A percentile compares a stretch with the other conserved stretches of the same genome.
phyloP scores from a whole-genome alignment of 1,140 invertebrate species.

The Drosophila bocki region DNA sequence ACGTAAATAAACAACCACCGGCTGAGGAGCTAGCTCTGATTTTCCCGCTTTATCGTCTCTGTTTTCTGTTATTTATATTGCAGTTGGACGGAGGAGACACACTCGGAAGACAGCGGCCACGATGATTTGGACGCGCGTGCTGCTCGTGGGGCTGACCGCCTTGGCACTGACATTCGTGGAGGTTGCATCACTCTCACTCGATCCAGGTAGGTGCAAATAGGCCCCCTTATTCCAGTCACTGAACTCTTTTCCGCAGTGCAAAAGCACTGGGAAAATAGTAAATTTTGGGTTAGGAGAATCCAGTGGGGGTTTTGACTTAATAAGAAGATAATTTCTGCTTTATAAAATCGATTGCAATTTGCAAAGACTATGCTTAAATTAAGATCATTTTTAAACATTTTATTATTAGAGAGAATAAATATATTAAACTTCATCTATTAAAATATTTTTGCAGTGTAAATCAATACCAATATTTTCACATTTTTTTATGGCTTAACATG shows the following conservation, averaged over 20 bases:
- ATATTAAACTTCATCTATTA: too few relatives aligned
- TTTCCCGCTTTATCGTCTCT: conserved; percentile 36
- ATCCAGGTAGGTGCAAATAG: conserved; percentile 73
- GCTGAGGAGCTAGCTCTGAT: conserved; percentile 37
- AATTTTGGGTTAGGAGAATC: not conserved
- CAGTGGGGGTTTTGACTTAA: too few relatives aligned
- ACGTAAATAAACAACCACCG: conserved; percentile 79
- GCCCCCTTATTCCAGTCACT: not conserved
- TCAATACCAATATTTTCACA: conserved; percentile 43
- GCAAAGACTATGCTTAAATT: too few relatives aligned
- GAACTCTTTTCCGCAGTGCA: conserved; percentile 4
- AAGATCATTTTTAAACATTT: too few relatives aligned
- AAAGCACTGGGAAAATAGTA: not conserved
- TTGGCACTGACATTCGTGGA: conserved; percentile 73
- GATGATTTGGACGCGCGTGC: conserved; percentile 82
- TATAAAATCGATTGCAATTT: not conserved
- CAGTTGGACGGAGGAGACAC: conserved; percentile 47
- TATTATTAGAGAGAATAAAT: too few relatives aligned
- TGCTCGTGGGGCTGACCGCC: conserved; percentile 69
- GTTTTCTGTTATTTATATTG: conserved; percentile 62
- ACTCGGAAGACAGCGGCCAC: conserved; percentile 14
- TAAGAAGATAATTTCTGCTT: not conserved
- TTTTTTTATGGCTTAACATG: conserved; percentile 58
- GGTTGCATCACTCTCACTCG: conserved; percentile 81
- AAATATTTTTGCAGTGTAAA: conserved; percentile 14